These are phyloP conservation scores for Pachypsylla venusta DNA, from an alignment of 1,140 invertebrate species.

Conservation along the genomic window DNA sequence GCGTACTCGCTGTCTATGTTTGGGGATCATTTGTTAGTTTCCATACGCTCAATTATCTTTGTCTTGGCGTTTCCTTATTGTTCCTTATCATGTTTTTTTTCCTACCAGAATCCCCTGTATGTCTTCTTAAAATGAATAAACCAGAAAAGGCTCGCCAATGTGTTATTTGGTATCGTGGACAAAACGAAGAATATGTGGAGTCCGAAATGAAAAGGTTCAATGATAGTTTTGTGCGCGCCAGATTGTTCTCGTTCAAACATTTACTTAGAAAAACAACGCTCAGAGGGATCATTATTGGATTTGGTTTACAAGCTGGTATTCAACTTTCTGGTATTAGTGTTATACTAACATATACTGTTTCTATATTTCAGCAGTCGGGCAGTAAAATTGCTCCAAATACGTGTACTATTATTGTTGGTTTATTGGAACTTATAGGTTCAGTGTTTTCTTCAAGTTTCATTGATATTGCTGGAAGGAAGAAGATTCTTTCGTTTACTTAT, in stretches of 20 bases:
- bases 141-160: conserved; percentile 37
- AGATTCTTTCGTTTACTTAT: conserved; percentile 50
- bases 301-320: conserved; percentile 67
- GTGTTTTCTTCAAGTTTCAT: conserved; percentile 50
- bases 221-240: not conserved
- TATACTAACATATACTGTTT: conserved; percentile 60
- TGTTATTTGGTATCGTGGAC: conserved; percentile 43
- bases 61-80: conserved; percentile 45
- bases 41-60: conserved; percentile 46
- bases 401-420: conserved; percentile 56
- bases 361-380: conserved; percentile 51
- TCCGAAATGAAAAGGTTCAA: conserved; percentile 14
- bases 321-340: conserved; percentile 77
- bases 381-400: conserved; percentile 32
- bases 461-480: conserved; percentile 54
- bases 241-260: not conserved
- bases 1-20: conserved; percentile 59
- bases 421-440: conserved; percentile 50
- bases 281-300: conserved; percentile 19
- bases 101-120: conserved; percentile 71
- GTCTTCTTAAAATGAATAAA: conserved; percentile 38
- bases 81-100: conserved; percentile 48
- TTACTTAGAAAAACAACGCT: not conserved
- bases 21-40: conserved; percentile 49
- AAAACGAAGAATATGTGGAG: conserved; percentile 32